phyloP scores from a whole-genome alignment of 92 coral and sea anemone species.

The Pocillopora meandrina region DNA sequence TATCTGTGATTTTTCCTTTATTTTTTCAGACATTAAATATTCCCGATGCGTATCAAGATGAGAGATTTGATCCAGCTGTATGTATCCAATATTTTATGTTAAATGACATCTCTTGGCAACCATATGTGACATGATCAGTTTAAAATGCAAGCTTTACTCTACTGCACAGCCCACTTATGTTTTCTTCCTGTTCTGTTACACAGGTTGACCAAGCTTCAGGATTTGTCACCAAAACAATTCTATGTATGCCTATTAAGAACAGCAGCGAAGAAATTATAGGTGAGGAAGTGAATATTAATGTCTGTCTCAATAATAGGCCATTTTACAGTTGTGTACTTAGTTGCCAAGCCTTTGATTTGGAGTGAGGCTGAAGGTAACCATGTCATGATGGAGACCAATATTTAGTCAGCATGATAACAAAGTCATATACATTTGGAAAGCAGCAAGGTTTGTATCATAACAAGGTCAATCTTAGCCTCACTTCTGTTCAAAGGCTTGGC shows the following conservation, averaged over 20 bases:
- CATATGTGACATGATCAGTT: neutral
- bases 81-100: constrained; percentile 33
- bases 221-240: constrained; percentile 85
- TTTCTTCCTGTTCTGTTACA: neutral
- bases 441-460: no score
- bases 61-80: constrained; percentile 95
- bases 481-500: no score
- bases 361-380: no score
- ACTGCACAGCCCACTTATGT: neutral
- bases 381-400: no score
- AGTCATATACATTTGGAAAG: no score
- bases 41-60: constrained; percentile 96
- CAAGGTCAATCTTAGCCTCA: no score
- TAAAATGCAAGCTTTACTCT: no score
- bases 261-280: constrained; percentile 93
- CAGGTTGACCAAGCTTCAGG: constrained; percentile 99
- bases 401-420: no score
- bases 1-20: neutral
- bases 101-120: neutral
- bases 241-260: constrained; percentile 98
- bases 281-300: constrained; percentile 5
- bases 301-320: no score
- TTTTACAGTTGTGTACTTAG: no score
- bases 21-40: constrained; percentile 82
- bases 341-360: no score